Conservation (phyloP, 92 coral and sea anemone species). For the Metridium senile region DNA sequence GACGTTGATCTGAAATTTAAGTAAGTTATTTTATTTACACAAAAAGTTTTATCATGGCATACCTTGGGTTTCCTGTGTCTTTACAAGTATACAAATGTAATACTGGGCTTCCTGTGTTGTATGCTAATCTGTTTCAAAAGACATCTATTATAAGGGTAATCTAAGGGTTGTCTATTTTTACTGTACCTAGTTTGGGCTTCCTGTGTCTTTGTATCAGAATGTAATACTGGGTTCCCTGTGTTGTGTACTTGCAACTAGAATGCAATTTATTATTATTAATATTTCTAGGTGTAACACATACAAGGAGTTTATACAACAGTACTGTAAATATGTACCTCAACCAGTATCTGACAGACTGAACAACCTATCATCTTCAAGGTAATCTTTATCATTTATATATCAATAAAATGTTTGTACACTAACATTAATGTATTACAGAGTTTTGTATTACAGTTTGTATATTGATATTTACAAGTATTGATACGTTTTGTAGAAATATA, state of each 20-base stretch:
- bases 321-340: slow-evolving; percentile 55
- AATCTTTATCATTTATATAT: neutral
- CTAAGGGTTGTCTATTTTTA: too few species aligned
- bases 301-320: slow-evolving; percentile 69
- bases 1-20: slow-evolving; percentile 86
- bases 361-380: slow-evolving; percentile 51
- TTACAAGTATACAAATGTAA: neutral
- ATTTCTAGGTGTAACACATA: slow-evolving; percentile 26
- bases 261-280: too few species aligned
- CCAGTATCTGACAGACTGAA: slow-evolving; percentile 55
- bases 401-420: too few species aligned
- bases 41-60: neutral
- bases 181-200: too few species aligned
- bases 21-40: slow-evolving; percentile 37
- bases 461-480: too few species aligned
- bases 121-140: too few species aligned
- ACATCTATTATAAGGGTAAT: too few species aligned
- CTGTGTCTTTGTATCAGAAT: neutral
- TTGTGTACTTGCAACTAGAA: slow-evolving; percentile 12
- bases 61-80: neutral
- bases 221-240: neutral
- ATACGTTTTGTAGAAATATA: too few species aligned
- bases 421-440: too few species aligned
- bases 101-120: too few species aligned
- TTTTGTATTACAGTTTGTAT: too few species aligned